Base-by-base conservation (phyloP, 2,113 vertebrate genomes). In the Cranoglanis bouderius region DNA sequence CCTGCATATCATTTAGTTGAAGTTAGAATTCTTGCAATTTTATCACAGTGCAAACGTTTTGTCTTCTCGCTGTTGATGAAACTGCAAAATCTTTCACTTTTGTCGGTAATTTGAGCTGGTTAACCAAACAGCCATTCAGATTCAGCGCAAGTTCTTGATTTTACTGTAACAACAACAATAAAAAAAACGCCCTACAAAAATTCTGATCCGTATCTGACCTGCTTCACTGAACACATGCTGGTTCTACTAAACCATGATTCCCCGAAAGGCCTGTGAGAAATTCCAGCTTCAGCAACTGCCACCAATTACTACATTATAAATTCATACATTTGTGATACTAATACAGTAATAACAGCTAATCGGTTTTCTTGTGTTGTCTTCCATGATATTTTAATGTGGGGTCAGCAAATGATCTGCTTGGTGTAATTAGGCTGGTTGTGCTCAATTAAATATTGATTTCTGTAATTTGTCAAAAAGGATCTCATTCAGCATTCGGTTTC, bases 391-490 rank as follows among this genome's bases (percentile, higher is more conserved):
- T 84, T 84, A 85, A 67, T 85, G 43, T 51, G 61, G 14, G 59
- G 61, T 85, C 83, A 67, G 83, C 83, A 85, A 67, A 65, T 67
- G 29, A 85, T 67, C 83, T 49, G 83, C 61, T 67, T 67, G 43
- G 29, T 65, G 43, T 24, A 84, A 84, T 84, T 65, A 67, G 82
- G 14, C 16, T 3, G 40, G 43, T 67, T 67, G 29, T 85, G 61
- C 61, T 67, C 83, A 51, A 85, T 85, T 85, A 85, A 67, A 65
- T 63, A 63, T 84, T 46, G 82, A 63, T 84, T 67, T 85, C 29
- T 49, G 43, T 51, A 67, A 85, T 85, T 85, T 85, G 61, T 85
- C 83, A 67, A 55, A 84, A 85, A 67, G 83, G 29, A 85, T 85
- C 43, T 19, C 61, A 67, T 67, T 85, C 83, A 67, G 83, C 83